A percentile compares a stretch with the other conserved stretches of the same genome.
Conservation (phyloP, 2,113 vertebrate genomes). For the Vidua chalybeata region DNA sequence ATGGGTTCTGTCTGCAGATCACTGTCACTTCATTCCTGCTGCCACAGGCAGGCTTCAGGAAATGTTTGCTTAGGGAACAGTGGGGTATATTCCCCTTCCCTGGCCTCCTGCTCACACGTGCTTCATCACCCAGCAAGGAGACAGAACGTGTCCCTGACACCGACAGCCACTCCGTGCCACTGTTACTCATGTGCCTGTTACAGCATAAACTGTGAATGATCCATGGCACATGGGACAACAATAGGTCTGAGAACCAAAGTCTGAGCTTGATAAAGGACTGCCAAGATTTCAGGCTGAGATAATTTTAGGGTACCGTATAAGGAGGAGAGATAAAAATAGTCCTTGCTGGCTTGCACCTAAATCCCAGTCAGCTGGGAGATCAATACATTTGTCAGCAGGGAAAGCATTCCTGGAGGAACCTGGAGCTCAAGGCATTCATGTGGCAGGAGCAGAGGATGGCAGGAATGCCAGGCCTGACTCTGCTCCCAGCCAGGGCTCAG, state of each 20-base stretch:
- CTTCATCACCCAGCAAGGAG: not conserved
- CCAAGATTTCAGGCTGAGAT: conserved; percentile 39
- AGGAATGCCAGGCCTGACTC: not conserved
- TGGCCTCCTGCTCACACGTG: not conserved
- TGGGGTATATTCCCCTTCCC: not conserved
- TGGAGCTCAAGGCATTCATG: not conserved
- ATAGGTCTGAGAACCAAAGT: not conserved
- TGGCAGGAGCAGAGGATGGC: not conserved
- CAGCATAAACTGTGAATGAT: conserved; percentile 18
- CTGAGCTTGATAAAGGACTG: conserved; percentile 7
- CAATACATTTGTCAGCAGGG: conserved; percentile 7
- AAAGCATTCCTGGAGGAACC: not conserved
- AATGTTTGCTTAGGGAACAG: not conserved
- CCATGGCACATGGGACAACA: not conserved
- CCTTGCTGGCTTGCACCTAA: not conserved
- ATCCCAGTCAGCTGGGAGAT: conserved; percentile 1
- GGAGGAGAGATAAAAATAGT: conserved; percentile 67
- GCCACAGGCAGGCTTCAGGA: not conserved
- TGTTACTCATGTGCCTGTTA: not conserved
- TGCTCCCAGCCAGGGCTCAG: not conserved
- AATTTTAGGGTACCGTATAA: conserved; percentile 64
- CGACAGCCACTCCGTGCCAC: not conserved
- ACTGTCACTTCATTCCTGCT: not conserved
- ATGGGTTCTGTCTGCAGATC: not conserved
- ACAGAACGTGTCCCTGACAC: not conserved